These are phyloP conservation scores for Bellardia bayeri DNA, from an alignment of 2,888 invertebrate genomes.

Conservation along the genomic window DNA sequence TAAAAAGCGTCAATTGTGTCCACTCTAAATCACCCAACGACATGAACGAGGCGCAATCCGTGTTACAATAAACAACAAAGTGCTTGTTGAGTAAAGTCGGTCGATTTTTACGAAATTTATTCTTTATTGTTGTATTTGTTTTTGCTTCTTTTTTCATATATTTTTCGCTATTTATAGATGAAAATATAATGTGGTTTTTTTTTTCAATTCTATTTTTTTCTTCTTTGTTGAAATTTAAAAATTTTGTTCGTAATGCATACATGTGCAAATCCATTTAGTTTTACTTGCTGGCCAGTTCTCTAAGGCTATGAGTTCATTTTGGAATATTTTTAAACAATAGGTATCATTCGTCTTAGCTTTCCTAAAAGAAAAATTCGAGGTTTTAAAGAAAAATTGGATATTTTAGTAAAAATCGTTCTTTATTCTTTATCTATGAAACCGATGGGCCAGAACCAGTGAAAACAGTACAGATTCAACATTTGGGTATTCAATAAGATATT, in stretches of 20 bases:
- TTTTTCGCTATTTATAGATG: constrained; percentile 66
- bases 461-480: too few relatives aligned
- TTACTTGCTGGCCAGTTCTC: constrained; percentile 17
- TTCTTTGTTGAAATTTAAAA: constrained; percentile 54
- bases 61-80: constrained; percentile 71
- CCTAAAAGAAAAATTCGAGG: too few relatives aligned
- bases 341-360: too few relatives aligned
- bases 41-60: constrained; percentile 68
- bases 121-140: constrained; percentile 16
- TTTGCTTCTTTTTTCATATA: constrained; percentile 42
- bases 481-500: too few relatives aligned
- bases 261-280: constrained; percentile 26
- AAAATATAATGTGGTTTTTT: constrained; percentile 60
- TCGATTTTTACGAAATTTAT: constrained; percentile 60
- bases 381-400: too few relatives aligned
- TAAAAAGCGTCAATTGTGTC: constrained; percentile 67
- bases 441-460: too few relatives aligned
- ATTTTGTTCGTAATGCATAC: constrained; percentile 50
- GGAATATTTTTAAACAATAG: too few relatives aligned
- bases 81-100: constrained; percentile 71
- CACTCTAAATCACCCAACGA: constrained; percentile 64
- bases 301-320: not conserved
- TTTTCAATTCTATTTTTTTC: constrained; percentile 23
- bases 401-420: too few relatives aligned
- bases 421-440: too few relatives aligned